Evolutionary conservation across 1,140 invertebrate species (phyloP).

Genomic region (Temnothorax curvispinosus): DNA sequence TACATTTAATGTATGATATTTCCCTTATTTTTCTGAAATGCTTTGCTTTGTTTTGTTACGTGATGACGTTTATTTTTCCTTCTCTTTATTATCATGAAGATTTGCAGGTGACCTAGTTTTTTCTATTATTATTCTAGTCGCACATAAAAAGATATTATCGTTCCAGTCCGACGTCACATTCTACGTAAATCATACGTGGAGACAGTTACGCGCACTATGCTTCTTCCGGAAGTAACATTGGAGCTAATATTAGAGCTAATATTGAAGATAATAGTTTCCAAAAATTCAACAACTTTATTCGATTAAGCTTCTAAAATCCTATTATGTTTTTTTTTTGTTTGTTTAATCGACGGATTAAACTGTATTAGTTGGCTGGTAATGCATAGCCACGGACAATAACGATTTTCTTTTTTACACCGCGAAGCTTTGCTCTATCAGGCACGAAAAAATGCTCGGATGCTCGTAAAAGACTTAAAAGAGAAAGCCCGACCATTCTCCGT

Average conservation of each 20-base stretch:
- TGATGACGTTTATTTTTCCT: not conserved
- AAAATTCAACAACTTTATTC: not conserved
- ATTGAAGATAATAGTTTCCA: not conserved
- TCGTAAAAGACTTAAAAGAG: slow-evolving; percentile 18
- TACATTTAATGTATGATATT: not conserved
- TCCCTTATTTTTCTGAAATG: not conserved
- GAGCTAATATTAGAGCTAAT: not conserved
- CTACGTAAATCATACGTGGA: slow-evolving; percentile 14
- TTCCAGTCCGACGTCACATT: not conserved
- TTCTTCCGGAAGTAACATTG: not conserved
- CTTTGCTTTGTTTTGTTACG: not conserved
- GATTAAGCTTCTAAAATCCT: not conserved
- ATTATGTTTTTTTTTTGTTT: not conserved
- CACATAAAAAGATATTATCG: slow-evolving; percentile 45
- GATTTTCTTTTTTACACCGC: slow-evolving; percentile 11
- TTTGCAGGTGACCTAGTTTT: slow-evolving; percentile 12
- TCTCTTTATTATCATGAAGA: not conserved
- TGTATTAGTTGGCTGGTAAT: not conserved
- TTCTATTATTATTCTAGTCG: slow-evolving; percentile 34
- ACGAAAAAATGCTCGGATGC: slow-evolving; percentile 17
- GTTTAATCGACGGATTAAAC: not conserved
- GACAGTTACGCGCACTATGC: not conserved
- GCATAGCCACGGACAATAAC: not conserved
- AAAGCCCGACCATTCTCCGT: slow-evolving; percentile 1
- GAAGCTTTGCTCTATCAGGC: slow-evolving; percentile 35